Evolutionary conservation across 2,113 vertebrate species (phyloP), one percentile per base, ranked within the genome.

Genomic region (Lanius ludovicianus): DNA sequence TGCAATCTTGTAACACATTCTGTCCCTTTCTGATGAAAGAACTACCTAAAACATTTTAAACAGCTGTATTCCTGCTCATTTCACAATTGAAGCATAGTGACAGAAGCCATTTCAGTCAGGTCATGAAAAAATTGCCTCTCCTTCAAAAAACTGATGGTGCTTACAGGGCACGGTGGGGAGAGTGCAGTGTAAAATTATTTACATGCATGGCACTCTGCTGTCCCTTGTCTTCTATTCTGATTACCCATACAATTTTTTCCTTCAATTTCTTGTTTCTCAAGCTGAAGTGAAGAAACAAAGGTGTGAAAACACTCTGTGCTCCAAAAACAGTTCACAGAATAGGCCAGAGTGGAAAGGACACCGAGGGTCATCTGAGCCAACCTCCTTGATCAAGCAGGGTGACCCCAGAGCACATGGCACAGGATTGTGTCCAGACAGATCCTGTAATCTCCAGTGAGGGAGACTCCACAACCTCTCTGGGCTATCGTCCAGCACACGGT

Each of bases 111-210:
- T 70, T 78, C 30, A 30, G 14, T 15, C 37, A 65, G 14, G 13
- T 42, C 9, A 52, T 5, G 1, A 52, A 84, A 35, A 64, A 94
- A 22, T 23, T 18, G 15, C 20, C 35, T 41, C 19, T 3, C 30
- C 71, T 41, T 8, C 3, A 35, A 35, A 33, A 41, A 57, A 17
- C 0, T 3, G 4, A 3, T 14, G 16, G 3, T 33, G 39, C 5
- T 70, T 16, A 5, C 0, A 1, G 13, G 12, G 31, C 1, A 1
- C 1, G 10, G 9, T 2, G 50, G n/a, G 46, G n/a, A 62, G 53
- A 16, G 2, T 9, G 31, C n/a, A 6, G 1, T 4, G 4, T 22
- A 9, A 8, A 17, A 57, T 33, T 3, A 42, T 49, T 2, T 41
- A 17, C 1, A 3, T 10, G 7, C 19, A 11, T 15, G 19, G 33